A percentile compares a stretch with the other conserved stretches of the same genome.
phyloP scores from a whole-genome alignment of 2,797 vertebrate genomes.

The Darevskia mixta region DNA sequence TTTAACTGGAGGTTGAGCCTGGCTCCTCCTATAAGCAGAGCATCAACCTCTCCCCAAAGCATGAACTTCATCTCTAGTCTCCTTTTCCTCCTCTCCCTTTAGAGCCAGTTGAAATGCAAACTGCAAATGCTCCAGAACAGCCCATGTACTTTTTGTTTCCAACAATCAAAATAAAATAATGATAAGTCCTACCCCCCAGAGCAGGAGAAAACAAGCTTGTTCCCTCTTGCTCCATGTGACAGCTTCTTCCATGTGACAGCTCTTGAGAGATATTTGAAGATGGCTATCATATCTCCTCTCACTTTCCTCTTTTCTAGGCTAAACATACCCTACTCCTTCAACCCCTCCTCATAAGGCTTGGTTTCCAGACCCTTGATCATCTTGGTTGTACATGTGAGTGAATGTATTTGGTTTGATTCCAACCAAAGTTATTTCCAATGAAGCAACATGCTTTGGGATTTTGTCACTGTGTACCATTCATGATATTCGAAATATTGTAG shows the following conservation, averaged over 20 bases:
- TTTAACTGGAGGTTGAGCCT: not conserved
- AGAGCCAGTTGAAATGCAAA: not conserved
- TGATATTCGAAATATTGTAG: not conserved
- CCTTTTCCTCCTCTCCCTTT: not conserved
- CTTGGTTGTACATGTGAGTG: no score
- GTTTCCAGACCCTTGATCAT: no score
- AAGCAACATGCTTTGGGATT: not conserved
- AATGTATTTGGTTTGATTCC: not conserved
- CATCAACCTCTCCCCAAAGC: not conserved
- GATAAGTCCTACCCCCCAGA: no score
- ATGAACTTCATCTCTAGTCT: not conserved
- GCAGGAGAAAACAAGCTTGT: no score
- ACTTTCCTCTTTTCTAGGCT: no score
- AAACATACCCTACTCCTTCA: no score
- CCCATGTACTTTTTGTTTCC: not conserved
- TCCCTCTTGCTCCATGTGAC: no score
- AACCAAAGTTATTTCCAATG: not conserved
- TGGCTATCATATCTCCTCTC: no score
- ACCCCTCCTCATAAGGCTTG: no score
- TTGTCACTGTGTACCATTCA: not conserved
- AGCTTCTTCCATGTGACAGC: no score
- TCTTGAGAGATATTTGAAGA: no score
- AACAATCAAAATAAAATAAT: no score
- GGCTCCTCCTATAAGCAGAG: not conserved
- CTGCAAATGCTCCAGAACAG: not conserved